phyloP scores from a whole-genome alignment of 2,888 invertebrate genomes.

The Drosophila ustulata region DNA sequence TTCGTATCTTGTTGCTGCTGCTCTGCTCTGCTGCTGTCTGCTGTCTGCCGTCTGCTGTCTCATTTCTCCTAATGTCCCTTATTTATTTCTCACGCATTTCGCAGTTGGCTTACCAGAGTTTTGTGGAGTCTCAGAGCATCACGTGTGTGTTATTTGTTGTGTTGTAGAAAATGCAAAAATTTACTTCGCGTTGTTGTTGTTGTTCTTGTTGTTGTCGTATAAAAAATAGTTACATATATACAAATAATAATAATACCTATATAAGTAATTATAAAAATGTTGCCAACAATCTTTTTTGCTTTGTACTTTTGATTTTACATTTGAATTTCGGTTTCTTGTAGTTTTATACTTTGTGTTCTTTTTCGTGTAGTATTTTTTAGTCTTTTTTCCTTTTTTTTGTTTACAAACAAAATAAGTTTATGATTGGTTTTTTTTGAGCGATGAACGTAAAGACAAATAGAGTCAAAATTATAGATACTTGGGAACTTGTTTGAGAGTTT shows the following conservation, averaged over 20 bases:
- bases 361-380: conserved; percentile 11
- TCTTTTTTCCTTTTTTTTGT: conserved; percentile 16
- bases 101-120: conserved; percentile 55
- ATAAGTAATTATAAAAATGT: conserved; percentile 70
- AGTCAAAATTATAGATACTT: conserved; percentile 50
- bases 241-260: conserved; percentile 75
- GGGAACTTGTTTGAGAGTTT: conserved; percentile 44
- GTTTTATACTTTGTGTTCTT: conserved; percentile 16
- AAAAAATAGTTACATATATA: conserved; percentile 71
- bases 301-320: conserved; percentile 77
- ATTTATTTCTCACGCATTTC: conserved; percentile 20
- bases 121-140: conserved; percentile 55
- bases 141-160: conserved; percentile 42
- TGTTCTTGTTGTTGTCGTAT: conserved; percentile 64
- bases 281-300: conserved; percentile 78
- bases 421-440: conserved; percentile 34
- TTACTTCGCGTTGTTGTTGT: conserved; percentile 51
- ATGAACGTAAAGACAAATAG: conserved; percentile 58
- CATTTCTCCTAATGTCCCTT: conserved; percentile 13
- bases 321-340: conserved; percentile 64
- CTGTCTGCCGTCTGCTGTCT: conserved; percentile 13
- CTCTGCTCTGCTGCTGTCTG: conserved; percentile 5
- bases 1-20: conserved; percentile 2
- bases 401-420: conserved; percentile 44
- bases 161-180: conserved; percentile 31